A percentile compares a stretch with the other conserved stretches of the same genome.
Conservation (phyloP, 2,113 vertebrate species). For the Bujurquina vittata region DNA sequence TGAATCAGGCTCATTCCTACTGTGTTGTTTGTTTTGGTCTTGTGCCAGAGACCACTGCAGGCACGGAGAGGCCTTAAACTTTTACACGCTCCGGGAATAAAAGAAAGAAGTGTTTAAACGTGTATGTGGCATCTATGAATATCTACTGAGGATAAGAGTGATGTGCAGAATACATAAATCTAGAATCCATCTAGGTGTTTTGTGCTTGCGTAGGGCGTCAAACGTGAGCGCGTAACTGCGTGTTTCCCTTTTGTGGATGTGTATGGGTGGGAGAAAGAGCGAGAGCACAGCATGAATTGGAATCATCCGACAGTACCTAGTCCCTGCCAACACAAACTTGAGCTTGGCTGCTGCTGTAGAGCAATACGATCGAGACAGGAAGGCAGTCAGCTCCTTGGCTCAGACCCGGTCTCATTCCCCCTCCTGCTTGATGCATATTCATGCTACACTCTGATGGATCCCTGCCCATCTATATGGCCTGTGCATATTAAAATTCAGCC, state of each 20-base stretch:
- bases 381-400: slow-evolving; percentile 54
- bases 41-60: slow-evolving; percentile 49
- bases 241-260: not conserved
- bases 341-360: slow-evolving; percentile 68
- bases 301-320: slow-evolving; percentile 42
- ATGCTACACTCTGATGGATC: slow-evolving; percentile 25
- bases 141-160: slow-evolving; percentile 19
- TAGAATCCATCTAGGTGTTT: slow-evolving; percentile 2
- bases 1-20: slow-evolving; percentile 14
- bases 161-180: not conserved
- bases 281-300: slow-evolving; percentile 56
- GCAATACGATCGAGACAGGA: slow-evolving; percentile 57
- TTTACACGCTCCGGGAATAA: slow-evolving; percentile 42
- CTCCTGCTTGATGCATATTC: slow-evolving; percentile 16
- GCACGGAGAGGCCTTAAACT: slow-evolving; percentile 50
- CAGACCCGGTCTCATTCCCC: slow-evolving; percentile 1
- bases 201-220: slow-evolving; percentile 14
- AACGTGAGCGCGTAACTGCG: not conserved
- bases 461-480: slow-evolving; percentile 15
- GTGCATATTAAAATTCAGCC: slow-evolving; percentile 5
- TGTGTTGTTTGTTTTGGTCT: slow-evolving; percentile 51
- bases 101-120: not conserved
- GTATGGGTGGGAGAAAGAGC: slow-evolving; percentile 16
- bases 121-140: slow-evolving; percentile 11
- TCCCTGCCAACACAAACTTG: slow-evolving; percentile 76